Conservation (phyloP, 2,797 vertebrate genomes). For the Acipenser oxyrinchus region DNA sequence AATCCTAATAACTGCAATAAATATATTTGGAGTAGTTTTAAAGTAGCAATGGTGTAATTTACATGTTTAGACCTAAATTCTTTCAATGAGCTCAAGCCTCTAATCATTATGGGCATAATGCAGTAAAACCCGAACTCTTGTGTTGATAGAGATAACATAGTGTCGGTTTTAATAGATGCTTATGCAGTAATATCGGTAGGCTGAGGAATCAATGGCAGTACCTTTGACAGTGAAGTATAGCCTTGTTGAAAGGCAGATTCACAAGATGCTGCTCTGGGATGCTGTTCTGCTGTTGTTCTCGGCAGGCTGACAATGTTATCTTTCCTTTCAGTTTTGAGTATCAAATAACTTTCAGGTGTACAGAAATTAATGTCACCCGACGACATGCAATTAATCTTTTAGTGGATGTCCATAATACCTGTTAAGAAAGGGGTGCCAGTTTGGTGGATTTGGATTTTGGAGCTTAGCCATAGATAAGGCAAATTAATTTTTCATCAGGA, state of each 20-base stretch:
- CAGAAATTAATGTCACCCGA: constrained; percentile 90
- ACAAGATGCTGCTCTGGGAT: constrained; percentile 68
- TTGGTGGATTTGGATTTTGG: constrained; percentile 72
- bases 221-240: constrained; percentile 55
- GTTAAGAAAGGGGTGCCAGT: constrained; percentile 89
- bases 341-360: constrained; percentile 81
- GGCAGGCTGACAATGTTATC: constrained; percentile 92
- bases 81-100: constrained; percentile 71
- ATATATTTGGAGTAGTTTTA: too few species aligned
- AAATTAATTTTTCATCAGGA: constrained; percentile 88
- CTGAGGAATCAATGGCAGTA: constrained; percentile 43
- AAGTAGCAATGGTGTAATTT: constrained; percentile 51
- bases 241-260: constrained; percentile 68
- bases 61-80: constrained; percentile 37
- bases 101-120: constrained; percentile 43
- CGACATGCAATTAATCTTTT: constrained; percentile 97
- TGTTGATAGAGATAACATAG: constrained; percentile 65
- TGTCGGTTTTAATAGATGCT: constrained; percentile 76
- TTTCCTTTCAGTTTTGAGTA: constrained; percentile 62
- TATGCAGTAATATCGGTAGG: constrained; percentile 63
- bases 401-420: constrained; percentile 86
- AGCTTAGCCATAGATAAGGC: constrained; percentile 79
- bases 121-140: constrained; percentile 30
- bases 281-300: constrained; percentile 79
- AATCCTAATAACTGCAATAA: too few species aligned